Evolutionary conservation across 2,113 vertebrate species (phyloP), one percentile per base, ranked within the genome.

Genomic region (Dendropsophus ebraccatus): DNA sequence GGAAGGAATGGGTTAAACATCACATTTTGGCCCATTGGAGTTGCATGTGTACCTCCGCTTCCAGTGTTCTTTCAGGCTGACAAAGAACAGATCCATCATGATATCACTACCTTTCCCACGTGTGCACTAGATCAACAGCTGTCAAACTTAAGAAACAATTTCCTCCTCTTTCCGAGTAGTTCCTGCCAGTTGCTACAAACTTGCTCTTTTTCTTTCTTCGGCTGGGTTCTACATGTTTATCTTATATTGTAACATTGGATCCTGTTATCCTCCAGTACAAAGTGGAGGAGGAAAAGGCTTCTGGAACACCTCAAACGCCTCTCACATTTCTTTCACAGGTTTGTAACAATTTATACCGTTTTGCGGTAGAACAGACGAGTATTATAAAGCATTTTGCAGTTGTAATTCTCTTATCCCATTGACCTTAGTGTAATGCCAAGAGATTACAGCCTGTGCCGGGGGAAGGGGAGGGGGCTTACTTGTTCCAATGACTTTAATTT

Each of bases 31-130:
- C 32, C 78, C 41, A 23, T 82, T 52, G 5, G 7, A 37, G 4
- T 52, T 82, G 45, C 28, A 67, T 50, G 52, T 72, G n/a, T 41
- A 28, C 4, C 49, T 83, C 67, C 74, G 82, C 23, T 75, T 74
- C 52, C 82, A 75, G 41, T 47, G 81, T 45, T 56, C 81, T 45
- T 74, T 35, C 47, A 25, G 45, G 81, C 60, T 83, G 82, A 83
- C 69, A 52, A 83, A 70, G 69, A 83, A 19, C 82, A 83, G 82
- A 83, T 83, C 49, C 19, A 74, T 83, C 82, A 74, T 83, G 82
- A 83, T 74, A 74, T 83, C 82, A 83, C 67, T 73, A 83, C 69
- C 65, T 82, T 82, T 82, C 81, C 67, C 82, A 73, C 30, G 50
- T 73, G 82, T 83, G 82, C 67, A 60, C 67, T 56, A 83, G 50